Evolutionary conservation across 2,113 vertebrate genomes (phyloP), one percentile per base, ranked within the genome.

Genomic region (Chlamydotis undulata): DNA sequence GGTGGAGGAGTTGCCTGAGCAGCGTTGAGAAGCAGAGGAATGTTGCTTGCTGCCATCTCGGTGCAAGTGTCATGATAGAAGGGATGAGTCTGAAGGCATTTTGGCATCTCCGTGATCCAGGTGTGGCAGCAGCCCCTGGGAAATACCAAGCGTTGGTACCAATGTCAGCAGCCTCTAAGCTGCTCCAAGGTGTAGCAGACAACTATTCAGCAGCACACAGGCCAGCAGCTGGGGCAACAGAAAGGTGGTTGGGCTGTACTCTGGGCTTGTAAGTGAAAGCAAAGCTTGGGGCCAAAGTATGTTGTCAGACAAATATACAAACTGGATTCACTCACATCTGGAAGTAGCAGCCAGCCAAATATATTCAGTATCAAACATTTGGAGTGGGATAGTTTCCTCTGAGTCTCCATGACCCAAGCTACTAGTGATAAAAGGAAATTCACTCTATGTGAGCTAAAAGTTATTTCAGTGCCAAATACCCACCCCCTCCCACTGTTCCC

Each of bases 371-470:
- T 64, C 47, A 94, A 91, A 84, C 53, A 69, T 95, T 65, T 83
- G 94, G 41, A 50, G 90, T 24, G 59, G 57, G 70, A 35, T 79
- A 33, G 24, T 92, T 96, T 94, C 83, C 83, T 96, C 94, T 86
- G 83, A 91, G 91, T 97, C 67, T 92, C 35, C 45, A 29, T 82
- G 92, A 96, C 78, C 89, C 59, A 79, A 65, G 71, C 71, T 77
- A 83, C 74, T 93, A 76, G 83, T 81, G 91, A 95, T 87, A 74
- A 92, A 93, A 92, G 63, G 68, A 95, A 93, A 97, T 96, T 71
- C 69, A 73, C 67, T 83, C 43, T 84, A 24, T 73, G 43, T 92
- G 81, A 97, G 80, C 67, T 95, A 76, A 61, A 96, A 87, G 41
- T 87, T 43, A 91, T 93, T 94, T 68, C 79, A 56, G 68, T 87